Conservation (phyloP, 2,797 vertebrate genomes). For the Gila robusta region DNA sequence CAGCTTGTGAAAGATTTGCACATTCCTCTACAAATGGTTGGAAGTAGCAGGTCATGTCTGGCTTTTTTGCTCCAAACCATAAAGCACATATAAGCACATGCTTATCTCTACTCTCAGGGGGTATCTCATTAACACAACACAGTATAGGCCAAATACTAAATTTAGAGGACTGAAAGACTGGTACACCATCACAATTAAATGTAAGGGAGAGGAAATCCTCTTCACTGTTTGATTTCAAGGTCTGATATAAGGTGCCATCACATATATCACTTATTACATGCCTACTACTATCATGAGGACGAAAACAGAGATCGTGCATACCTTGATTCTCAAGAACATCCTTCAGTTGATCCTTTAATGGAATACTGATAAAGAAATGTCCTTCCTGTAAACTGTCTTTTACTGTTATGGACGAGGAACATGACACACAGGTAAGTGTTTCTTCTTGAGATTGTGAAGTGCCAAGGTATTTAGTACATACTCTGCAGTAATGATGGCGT, state of each 20-base stretch:
- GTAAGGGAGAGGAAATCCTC: slow-evolving; percentile 10
- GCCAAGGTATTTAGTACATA: too few relatives aligned
- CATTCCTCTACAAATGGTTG: slow-evolving; percentile 51
- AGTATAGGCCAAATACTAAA: slow-evolving; percentile 49
- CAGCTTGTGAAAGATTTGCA: slow-evolving; percentile 46
- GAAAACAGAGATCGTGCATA: too few relatives aligned
- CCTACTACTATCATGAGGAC: too few relatives aligned
- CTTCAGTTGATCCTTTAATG: too few relatives aligned
- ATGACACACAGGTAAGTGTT: too few relatives aligned
- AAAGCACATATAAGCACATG: slow-evolving; percentile 42
- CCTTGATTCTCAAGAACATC: too few relatives aligned
- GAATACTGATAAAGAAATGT: too few relatives aligned
- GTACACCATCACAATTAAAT: slow-evolving; percentile 45
- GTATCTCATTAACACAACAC: slow-evolving; percentile 45
- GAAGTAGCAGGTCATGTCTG: slow-evolving; percentile 36
- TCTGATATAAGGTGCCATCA: too few relatives aligned
- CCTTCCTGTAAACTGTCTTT: too few relatives aligned
- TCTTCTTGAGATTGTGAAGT: too few relatives aligned
- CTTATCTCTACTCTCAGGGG: slow-evolving; percentile 42
- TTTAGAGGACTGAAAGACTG: slow-evolving; percentile 47
- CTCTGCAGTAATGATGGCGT: background rate
- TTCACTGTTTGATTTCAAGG: slow-evolving; percentile 23
- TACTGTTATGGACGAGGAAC: too few relatives aligned
- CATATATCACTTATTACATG: too few relatives aligned
- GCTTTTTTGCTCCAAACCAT: slow-evolving; percentile 43